A percentile compares a stretch with the other conserved stretches of the same genome.
Evolutionary conservation across 2,113 vertebrate species (phyloP).

Genomic region (Lagopus muta): DNA sequence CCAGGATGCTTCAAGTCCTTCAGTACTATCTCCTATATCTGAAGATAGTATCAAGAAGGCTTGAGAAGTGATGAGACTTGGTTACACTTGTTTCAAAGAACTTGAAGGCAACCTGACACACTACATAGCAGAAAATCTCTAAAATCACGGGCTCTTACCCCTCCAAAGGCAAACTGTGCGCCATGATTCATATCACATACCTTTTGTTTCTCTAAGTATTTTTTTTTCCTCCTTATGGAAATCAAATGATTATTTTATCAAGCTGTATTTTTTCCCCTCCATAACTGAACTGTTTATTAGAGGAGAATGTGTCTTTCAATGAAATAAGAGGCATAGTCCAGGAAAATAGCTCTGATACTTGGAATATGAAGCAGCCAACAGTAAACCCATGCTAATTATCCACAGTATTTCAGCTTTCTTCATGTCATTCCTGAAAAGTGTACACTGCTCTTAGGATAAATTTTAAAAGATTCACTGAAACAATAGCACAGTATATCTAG

Average conservation of each 20-base stretch:
- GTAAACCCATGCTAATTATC: not conserved
- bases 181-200: fast-evolving
- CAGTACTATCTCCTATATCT: not conserved
- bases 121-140: not conserved
- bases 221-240: not conserved
- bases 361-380: not conserved
- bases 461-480: not conserved
- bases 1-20: not conserved
- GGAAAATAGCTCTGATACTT: not conserved
- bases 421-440: not conserved
- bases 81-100: not conserved
- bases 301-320: not conserved
- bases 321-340: not conserved
- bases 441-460: not conserved
- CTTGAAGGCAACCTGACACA: not conserved
- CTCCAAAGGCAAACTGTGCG: not conserved
- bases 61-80: not conserved
- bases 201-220: not conserved
- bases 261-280: not conserved
- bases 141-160: not conserved
- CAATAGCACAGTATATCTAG: not conserved
- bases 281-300: not conserved
- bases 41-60: not conserved
- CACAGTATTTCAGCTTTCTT: not conserved
- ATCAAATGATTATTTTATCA: too few relatives aligned